These are phyloP conservation scores for Drosophila arawakana DNA, from an alignment of 1,140 invertebrate genomes.

Conservation along the genomic window DNA sequence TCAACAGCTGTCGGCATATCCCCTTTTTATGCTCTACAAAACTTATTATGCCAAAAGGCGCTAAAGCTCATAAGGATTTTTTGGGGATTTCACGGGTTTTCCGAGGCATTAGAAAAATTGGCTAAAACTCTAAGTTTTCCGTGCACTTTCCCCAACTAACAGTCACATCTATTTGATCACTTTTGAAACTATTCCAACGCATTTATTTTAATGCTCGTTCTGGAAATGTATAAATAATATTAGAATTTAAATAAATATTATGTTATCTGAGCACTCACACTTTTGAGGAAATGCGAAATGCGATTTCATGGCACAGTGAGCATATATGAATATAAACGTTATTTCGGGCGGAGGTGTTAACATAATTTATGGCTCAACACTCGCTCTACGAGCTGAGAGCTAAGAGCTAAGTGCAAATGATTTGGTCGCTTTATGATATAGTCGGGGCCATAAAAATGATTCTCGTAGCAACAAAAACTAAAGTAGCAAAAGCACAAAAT, in stretches of 20 bases:
- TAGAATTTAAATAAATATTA: conserved; percentile 12
- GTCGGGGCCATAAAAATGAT: conserved; percentile 63
- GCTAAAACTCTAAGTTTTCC: neutral
- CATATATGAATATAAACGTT: conserved; percentile 43
- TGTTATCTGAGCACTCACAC: neutral
- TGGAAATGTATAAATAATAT: conserved; percentile 10
- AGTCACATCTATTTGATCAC: neutral
- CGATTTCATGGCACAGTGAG: conserved; percentile 13
- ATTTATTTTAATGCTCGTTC: neutral
- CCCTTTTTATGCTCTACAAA: conserved; percentile 46
- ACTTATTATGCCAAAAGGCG: conserved; percentile 77
- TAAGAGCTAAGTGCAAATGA: conserved; percentile 73
- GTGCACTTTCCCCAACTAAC: neutral
- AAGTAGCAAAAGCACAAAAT: conserved; percentile 47
- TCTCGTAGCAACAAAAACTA: conserved; percentile 61
- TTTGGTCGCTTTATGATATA: conserved; percentile 59
- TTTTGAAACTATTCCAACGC: neutral
- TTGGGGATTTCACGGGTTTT: conserved; percentile 53
- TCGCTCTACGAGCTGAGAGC: conserved; percentile 25
- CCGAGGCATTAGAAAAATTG: neutral
- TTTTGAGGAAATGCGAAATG: neutral
- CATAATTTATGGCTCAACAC: conserved; percentile 66
- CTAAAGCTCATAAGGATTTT: conserved; percentile 55
- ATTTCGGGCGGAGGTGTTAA: conserved; percentile 45
- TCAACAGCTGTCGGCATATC: conserved; percentile 76